phyloP scores from a whole-genome alignment of 53 echinoderm and acorn worm genomes.

The Temnopleurus reevesii region DNA sequence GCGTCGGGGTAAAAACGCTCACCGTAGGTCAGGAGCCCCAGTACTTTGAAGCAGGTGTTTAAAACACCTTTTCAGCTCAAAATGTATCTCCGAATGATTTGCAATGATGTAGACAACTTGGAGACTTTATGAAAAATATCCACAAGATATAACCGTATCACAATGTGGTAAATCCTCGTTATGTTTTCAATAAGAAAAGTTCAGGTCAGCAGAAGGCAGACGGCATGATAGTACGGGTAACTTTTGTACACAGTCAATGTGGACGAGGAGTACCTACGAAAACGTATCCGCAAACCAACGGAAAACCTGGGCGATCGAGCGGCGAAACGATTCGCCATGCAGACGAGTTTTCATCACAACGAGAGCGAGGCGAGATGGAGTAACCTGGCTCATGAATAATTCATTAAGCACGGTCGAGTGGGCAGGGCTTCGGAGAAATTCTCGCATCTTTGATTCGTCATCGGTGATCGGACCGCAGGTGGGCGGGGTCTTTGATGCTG shows the following conservation, averaged over 20 bases:
- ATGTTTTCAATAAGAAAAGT: not conserved
- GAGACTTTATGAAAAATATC: not conserved
- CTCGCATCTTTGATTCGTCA: conserved; percentile 10
- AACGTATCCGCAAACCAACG: not conserved
- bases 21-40: not conserved
- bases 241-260: too few species aligned
- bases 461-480: not conserved
- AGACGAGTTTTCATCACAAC: not conserved
- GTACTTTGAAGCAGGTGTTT: not conserved
- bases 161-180: not conserved
- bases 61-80: not conserved
- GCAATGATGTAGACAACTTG: not conserved
- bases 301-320: not conserved
- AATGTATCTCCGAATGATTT: conserved; percentile 2
- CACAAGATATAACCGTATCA: not conserved
- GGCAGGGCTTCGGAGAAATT: conserved; percentile 38
- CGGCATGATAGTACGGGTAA: not conserved
- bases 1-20: not conserved
- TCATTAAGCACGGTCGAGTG: conserved; percentile 38
- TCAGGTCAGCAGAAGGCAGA: not conserved
- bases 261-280: too few species aligned
- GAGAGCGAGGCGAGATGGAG: not conserved
- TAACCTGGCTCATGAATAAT: conserved; percentile 41
- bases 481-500: not conserved
- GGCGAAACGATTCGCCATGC: not conserved